A percentile compares a stretch with the other conserved stretches of the same genome.
Conservation (phyloP, 1,140 invertebrate species). For the silkworm (Bombyx mori) region DNA sequence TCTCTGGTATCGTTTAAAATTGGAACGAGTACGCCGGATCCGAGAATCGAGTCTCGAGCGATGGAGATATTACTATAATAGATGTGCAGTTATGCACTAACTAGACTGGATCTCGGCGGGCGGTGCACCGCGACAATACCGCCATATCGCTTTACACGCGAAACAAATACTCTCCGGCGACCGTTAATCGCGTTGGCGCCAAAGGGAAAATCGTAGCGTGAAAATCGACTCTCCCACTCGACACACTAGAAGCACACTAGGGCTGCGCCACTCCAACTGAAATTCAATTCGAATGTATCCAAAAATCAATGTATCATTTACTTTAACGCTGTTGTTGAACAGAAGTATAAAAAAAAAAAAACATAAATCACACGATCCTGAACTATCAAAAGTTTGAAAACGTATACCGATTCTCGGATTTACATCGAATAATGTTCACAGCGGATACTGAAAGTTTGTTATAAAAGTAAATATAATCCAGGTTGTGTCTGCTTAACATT, state of each 20-base stretch:
- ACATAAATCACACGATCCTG: too few species aligned
- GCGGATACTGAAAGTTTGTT: too few species aligned
- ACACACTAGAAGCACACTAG: too few species aligned
- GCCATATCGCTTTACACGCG: conserved; percentile 58
- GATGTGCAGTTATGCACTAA: conserved; percentile 32
- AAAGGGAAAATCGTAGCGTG: conserved; percentile 38
- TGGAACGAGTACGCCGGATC: conserved; percentile 41
- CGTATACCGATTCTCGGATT: too few species aligned
- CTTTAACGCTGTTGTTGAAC: too few species aligned
- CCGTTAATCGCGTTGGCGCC: conserved; percentile 60
- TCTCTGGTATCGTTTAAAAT: conserved; percentile 50
- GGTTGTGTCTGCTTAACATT: conserved; percentile 7
- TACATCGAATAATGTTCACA: too few species aligned
- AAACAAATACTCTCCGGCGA: conserved; percentile 52
- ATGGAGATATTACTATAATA: conserved; percentile 47
- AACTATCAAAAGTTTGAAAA: too few species aligned
- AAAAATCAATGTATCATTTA: too few species aligned
- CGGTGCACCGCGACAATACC: conserved; percentile 47
- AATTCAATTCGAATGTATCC: too few species aligned
- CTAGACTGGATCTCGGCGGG: conserved; percentile 47
- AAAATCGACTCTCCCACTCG: conserved; percentile 15
- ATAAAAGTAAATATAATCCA: too few species aligned
- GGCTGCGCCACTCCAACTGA: too few species aligned
- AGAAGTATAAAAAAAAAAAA: too few species aligned
- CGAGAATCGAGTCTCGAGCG: conserved; percentile 41